Percentiles rank a stretch among this genome's conserved stretches.
Evolutionary conservation across 2,797 vertebrate genomes (phyloP).

Genomic region (Carcharodon carcharias): DNA sequence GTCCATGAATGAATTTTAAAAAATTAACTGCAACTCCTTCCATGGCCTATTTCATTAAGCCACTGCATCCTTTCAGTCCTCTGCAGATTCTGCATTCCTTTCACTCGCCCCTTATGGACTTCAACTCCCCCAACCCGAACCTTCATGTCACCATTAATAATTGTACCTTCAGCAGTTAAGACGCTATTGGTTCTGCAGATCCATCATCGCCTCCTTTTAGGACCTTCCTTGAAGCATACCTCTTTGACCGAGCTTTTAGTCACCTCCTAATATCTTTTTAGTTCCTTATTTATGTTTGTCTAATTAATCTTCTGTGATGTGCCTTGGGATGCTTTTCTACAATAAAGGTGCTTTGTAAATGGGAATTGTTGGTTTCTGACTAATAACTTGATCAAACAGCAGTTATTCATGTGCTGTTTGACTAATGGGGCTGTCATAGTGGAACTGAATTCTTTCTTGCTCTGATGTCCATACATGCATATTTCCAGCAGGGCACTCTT

Average conservation of each 20-base stretch:
- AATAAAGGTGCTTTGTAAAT: neutral
- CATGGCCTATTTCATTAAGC: neutral
- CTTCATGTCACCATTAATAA: neutral
- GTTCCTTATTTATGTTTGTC: neutral
- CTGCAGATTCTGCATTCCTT: neutral
- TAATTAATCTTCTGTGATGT: neutral
- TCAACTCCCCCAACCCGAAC: neutral
- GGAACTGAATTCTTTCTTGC: neutral
- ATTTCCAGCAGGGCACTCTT: neutral
- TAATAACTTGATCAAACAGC: too few relatives aligned
- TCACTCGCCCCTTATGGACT: neutral
- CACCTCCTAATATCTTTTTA: neutral
- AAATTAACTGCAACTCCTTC: neutral
- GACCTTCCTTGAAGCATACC: neutral
- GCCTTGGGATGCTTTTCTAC: neutral
- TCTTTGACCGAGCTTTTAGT: neutral
- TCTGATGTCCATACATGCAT: neutral
- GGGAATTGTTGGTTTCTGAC: neutral
- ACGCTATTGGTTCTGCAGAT: neutral
- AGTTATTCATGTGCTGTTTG: neutral
- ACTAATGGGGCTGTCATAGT: neutral
- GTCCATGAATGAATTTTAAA: too few relatives aligned
- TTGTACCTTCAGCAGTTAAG: neutral
- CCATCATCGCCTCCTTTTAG: neutral
- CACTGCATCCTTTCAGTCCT: neutral